Conservation (phyloP, 2,888 invertebrate species). For the Ferrisia virgata region DNA sequence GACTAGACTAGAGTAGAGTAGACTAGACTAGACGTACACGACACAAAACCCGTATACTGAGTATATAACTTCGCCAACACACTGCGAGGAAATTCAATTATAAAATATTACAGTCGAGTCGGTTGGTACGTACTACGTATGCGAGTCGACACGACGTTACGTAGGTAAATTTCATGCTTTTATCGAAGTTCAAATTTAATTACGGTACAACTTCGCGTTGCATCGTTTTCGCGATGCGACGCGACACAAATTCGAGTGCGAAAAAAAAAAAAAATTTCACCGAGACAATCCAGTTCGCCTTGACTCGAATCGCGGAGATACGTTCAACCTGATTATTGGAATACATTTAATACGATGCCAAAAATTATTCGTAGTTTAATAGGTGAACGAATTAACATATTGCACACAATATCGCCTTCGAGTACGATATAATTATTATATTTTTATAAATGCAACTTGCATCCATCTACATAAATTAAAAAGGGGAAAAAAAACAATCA, state of each 20-base stretch:
- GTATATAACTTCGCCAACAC: background rate
- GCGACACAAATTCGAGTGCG: background rate
- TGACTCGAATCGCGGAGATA: background rate
- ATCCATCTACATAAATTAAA: background rate
- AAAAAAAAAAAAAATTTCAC: conserved; percentile 10
- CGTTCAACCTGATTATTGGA: background rate
- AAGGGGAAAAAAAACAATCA: background rate
- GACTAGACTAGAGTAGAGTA: no score
- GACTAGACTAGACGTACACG: no score
- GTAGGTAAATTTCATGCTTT: background rate
- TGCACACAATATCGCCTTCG: background rate
- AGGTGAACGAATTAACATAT: background rate
- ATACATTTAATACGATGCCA: background rate
- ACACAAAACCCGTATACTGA: background rate
- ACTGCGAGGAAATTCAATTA: conserved; percentile 3
- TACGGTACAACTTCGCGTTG: background rate
- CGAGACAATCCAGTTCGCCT: background rate
- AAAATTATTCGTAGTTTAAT: background rate
- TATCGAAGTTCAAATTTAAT: conserved; percentile 8
- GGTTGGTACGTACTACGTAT: no score
- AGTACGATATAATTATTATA: background rate
- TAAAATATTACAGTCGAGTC: background rate
- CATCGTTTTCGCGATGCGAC: background rate
- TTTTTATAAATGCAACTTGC: background rate
- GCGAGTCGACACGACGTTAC: background rate